These are phyloP conservation scores for Tetrao urogallus DNA, from an alignment of 2,113 vertebrate genomes.

Conservation along the genomic window DNA sequence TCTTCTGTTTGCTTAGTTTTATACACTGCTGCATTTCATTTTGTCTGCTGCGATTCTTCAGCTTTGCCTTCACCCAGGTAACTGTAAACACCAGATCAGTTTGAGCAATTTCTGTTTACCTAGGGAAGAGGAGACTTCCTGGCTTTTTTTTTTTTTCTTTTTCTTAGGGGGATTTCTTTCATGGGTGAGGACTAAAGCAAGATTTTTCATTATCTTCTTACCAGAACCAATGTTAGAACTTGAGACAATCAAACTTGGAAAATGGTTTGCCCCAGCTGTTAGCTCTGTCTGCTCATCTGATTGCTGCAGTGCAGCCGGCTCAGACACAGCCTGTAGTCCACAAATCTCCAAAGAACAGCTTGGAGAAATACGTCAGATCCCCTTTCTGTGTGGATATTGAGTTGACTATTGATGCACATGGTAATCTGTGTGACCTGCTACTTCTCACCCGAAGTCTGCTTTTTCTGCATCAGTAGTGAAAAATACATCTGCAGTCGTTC, in stretches of 20 bases:
- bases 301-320: neutral
- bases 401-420: neutral
- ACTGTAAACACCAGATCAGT: neutral
- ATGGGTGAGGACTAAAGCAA: neutral
- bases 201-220: neutral
- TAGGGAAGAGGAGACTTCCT: neutral
- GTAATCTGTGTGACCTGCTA: neutral
- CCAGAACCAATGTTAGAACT: neutral
- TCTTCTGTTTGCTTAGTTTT: neutral
- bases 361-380: neutral
- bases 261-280: neutral
- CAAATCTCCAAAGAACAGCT: neutral
- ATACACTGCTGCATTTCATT: neutral
- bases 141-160: neutral
- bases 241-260: neutral
- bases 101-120: neutral
- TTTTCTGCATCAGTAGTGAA: neutral
- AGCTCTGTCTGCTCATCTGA: neutral
- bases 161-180: neutral
- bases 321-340: accelerated
- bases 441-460: neutral
- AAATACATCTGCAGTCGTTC: neutral
- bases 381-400: neutral
- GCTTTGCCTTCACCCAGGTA: neutral
- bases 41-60: neutral